Percentiles rank a stretch among this genome's conserved stretches.
Conservation (phyloP, 2,797 vertebrate species). For the Eurystomus glaucurus region DNA sequence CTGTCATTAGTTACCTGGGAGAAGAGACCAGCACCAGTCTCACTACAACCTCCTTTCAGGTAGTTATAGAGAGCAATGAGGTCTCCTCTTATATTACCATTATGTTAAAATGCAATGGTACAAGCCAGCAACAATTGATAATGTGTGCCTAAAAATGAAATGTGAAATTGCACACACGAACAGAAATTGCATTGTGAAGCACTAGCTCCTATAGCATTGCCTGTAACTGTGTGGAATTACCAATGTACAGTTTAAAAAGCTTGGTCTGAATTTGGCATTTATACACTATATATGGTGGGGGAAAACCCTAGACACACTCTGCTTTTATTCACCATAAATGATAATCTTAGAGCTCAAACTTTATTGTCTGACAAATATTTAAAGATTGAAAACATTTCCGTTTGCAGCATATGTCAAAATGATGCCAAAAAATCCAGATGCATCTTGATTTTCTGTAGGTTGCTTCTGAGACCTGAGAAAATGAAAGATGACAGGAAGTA, state of each 20-base stretch:
- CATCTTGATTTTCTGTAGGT: not conserved
- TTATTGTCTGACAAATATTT: not conserved
- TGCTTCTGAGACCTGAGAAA: not conserved
- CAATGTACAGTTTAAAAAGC: not conserved
- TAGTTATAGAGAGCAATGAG: no score
- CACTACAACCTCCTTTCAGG: no score
- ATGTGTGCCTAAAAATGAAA: not conserved
- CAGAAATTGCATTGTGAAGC: not conserved
- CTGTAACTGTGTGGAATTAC: not conserved
- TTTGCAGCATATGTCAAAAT: not conserved
- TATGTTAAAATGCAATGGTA: not conserved
- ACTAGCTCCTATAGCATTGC: not conserved
- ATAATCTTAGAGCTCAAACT: not conserved
- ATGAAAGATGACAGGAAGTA: not conserved
- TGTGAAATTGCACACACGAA: not conserved
- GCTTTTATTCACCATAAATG: not conserved
- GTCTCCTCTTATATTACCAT: not conserved
- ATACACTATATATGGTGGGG: fast-evolving
- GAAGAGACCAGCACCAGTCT: no score
- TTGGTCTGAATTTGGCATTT: not conserved
- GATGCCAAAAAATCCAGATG: not conserved
- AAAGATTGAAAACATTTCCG: not conserved
- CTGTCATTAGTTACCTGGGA: no score
- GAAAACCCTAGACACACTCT: not conserved
- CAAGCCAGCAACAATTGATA: not conserved